These are phyloP conservation scores for Chondrilla cf. caribensis DNA, from an alignment of 37 sponge, comb jelly and placozoan genomes.

Conservation along the genomic window DNA sequence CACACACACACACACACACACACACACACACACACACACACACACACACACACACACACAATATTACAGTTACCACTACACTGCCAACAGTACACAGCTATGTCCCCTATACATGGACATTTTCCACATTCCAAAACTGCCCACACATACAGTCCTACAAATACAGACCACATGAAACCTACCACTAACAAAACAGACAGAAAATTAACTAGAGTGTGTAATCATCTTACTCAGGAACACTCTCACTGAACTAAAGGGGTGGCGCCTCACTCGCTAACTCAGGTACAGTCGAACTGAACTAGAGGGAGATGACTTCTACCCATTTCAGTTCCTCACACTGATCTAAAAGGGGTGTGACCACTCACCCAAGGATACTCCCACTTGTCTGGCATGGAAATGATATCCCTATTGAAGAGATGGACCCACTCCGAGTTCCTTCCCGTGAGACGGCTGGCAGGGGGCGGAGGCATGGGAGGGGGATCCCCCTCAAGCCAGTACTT, in stretches of 20 bases:
- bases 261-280: too few species aligned
- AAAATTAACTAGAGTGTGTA: too few species aligned
- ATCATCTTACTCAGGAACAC: neutral
- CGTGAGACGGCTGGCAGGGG: conserved; percentile 18
- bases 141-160: too few species aligned
- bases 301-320: neutral
- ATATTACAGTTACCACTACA: too few species aligned
- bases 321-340: too few species aligned
- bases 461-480: conserved; percentile 49
- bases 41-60: conserved; percentile 7
- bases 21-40: conserved; percentile 19
- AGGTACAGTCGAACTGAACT: neutral
- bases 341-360: too few species aligned
- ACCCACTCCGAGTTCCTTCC: conserved; percentile 90
- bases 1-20: conserved; percentile 6
- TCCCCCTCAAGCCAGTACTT: conserved; percentile 93
- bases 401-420: conserved; percentile 91
- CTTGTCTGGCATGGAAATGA: conserved; percentile 98
- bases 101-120: too few species aligned
- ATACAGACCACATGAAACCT: too few species aligned
- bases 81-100: too few species aligned
- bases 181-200: too few species aligned
- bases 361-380: conserved; percentile 99
- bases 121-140: too few species aligned
- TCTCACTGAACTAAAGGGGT: too few species aligned